These are phyloP conservation scores for Cryptocephalus moraei DNA, from an alignment of 2,888 invertebrate genomes.

Conservation along the genomic window DNA sequence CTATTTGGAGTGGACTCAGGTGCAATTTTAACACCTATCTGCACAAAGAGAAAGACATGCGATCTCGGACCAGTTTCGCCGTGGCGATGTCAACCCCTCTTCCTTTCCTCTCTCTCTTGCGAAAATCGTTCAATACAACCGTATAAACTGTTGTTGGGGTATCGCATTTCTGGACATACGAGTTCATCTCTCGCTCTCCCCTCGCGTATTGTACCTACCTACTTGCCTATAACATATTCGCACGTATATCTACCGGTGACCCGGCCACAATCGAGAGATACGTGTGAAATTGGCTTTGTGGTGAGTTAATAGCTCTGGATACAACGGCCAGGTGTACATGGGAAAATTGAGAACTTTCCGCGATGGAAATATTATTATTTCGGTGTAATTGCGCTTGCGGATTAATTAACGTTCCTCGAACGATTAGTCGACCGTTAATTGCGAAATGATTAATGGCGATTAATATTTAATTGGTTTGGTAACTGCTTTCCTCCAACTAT, in stretches of 20 bases:
- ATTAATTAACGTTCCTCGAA: no score
- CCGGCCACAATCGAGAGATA: constrained; percentile 13
- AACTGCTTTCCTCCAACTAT: no score
- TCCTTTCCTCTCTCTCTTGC: constrained; percentile 16
- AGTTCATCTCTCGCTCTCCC: constrained; percentile 10
- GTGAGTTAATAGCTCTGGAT: constrained; percentile 22
- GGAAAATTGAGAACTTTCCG: background rate
- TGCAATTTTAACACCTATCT: constrained; percentile 35
- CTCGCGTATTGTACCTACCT: constrained; percentile 6
- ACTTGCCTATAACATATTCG: constrained; percentile 12
- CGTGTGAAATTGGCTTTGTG: constrained; percentile 31
- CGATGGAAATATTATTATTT: no score
- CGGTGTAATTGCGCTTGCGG: no score
- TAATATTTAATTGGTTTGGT: no score
- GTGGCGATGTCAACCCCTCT: constrained; percentile 1
- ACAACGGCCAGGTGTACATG: background rate
- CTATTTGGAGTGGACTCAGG: constrained; percentile 36
- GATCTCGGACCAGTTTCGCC: background rate
- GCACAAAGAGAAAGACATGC: constrained; percentile 16
- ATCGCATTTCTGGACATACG: constrained; percentile 18
- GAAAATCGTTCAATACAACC: constrained; percentile 26
- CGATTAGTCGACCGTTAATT: no score
- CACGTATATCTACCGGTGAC: constrained; percentile 17
- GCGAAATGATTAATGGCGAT: no score
- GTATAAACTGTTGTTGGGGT: constrained; percentile 29